phyloP scores from a whole-genome alignment of 2,797 vertebrate genomes.

The Karalla daura region DNA sequence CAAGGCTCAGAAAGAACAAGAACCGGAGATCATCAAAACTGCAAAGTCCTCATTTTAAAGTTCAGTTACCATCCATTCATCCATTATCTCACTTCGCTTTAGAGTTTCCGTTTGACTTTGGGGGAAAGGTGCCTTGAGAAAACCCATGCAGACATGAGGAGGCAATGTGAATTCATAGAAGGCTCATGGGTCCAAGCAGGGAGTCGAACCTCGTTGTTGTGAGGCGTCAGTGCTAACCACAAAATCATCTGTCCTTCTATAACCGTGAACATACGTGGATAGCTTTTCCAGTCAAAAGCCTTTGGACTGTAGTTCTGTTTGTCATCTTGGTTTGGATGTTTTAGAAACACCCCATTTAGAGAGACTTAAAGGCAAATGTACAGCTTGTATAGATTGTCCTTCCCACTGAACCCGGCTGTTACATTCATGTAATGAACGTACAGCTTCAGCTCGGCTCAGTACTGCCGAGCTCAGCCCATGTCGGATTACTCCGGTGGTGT shows the following conservation, averaged over 20 bases:
- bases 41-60: no score
- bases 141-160: no score
- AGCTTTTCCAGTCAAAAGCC: no score
- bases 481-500: slow-evolving; percentile 28
- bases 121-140: no score
- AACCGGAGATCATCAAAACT: background rate
- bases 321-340: background rate
- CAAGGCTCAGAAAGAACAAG: background rate
- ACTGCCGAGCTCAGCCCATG: slow-evolving; percentile 38
- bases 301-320: background rate
- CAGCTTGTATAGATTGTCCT: slow-evolving; percentile 9
- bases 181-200: no score
- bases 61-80: no score
- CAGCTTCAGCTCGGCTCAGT: slow-evolving; percentile 5
- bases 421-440: slow-evolving; percentile 13
- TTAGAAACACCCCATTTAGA: slow-evolving; percentile 1
- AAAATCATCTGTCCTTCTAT: no score
- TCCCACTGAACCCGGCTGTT: background rate
- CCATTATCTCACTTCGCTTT: no score
- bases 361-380: slow-evolving; percentile 10
- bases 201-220: background rate
- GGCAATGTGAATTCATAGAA: no score
- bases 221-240: background rate
- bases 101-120: no score
- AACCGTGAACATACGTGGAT: background rate